Evolutionary conservation across 2,888 invertebrate genomes (phyloP).

Genomic region (Drosophila eohydei): DNA sequence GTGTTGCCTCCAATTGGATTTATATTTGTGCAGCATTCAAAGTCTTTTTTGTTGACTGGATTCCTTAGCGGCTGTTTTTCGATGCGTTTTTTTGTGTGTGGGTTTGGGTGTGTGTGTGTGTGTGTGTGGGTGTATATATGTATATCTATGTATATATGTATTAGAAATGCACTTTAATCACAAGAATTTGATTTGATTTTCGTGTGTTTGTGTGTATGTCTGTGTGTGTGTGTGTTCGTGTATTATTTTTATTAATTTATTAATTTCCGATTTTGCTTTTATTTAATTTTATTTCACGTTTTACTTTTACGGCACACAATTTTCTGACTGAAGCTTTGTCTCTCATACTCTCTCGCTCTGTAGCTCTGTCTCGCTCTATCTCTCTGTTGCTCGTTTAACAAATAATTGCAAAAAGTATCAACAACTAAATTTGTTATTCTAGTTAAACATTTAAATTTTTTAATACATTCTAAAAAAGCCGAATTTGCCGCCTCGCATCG

Average conservation of each 20-base stretch:
- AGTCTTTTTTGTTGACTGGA: slow-evolving; percentile 12
- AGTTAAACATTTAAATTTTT: slow-evolving; percentile 75
- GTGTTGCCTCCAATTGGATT: slow-evolving; percentile 34
- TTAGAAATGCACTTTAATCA: slow-evolving; percentile 81
- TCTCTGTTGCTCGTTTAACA: slow-evolving; percentile 62
- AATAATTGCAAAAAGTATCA: slow-evolving; percentile 81
- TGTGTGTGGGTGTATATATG: slow-evolving; percentile 27
- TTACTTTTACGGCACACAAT: slow-evolving; percentile 58
- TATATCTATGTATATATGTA: slow-evolving; percentile 53
- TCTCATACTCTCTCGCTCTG: slow-evolving; percentile 8
- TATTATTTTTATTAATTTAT: slow-evolving; percentile 37
- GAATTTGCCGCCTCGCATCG: slow-evolving; percentile 66
- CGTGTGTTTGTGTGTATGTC: slow-evolving; percentile 29
- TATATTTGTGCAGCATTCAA: slow-evolving; percentile 33
- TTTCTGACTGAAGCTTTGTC: slow-evolving; percentile 53
- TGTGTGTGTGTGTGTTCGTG: slow-evolving; percentile 15
- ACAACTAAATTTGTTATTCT: slow-evolving; percentile 82
- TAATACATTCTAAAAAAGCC: slow-evolving; percentile 76
- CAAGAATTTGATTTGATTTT: slow-evolving; percentile 75
- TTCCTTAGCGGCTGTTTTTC: neutral
- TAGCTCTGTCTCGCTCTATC: neutral
- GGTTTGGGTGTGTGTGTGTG: slow-evolving; percentile 21
- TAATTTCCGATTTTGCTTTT: slow-evolving; percentile 31
- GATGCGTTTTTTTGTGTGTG: neutral
- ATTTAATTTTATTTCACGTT: slow-evolving; percentile 44